Evolutionary conservation across 1,140 invertebrate genomes (phyloP).

Genomic region (Geopemphigus sp.): DNA sequence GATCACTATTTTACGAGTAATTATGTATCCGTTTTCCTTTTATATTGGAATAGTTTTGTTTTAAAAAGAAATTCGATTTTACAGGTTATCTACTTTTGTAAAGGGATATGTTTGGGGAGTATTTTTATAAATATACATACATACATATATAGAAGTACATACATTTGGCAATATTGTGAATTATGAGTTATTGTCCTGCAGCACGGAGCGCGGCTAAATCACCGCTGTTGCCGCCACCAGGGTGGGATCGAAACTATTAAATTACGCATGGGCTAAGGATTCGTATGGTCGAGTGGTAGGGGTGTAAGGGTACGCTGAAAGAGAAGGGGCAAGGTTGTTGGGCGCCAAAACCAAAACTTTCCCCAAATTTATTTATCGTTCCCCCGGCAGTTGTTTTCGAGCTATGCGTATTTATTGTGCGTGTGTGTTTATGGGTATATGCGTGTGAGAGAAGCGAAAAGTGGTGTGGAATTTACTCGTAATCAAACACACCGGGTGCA

Average conservation of each 20-base stretch:
- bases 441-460: not conserved
- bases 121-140: not conserved
- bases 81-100: conserved; percentile 4
- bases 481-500: conserved; percentile 46
- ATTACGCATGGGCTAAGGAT: conserved; percentile 29
- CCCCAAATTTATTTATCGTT: conserved; percentile 47
- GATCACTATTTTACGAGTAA: no score
- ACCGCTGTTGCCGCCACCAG: not conserved
- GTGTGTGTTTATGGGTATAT: not conserved
- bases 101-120: conserved; percentile 5
- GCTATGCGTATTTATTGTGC: conserved; percentile 17
- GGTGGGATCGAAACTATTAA: conserved; percentile 41
- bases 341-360: conserved; percentile 44
- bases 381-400: conserved; percentile 47
- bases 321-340: not conserved
- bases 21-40: not conserved
- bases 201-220: conserved; percentile 11
- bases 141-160: not conserved
- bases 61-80: not conserved
- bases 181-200: conserved; percentile 28
- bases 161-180: conserved; percentile 40
- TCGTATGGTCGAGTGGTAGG: not conserved
- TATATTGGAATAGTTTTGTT: not conserved
- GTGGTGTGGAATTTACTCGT: conserved; percentile 12
- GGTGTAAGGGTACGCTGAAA: not conserved